A percentile compares a stretch with the other conserved stretches of the same genome.
These are phyloP conservation scores for Penaeus indicus DNA, from an alignment of 1,140 invertebrate genomes.

Conservation along the genomic window DNA sequence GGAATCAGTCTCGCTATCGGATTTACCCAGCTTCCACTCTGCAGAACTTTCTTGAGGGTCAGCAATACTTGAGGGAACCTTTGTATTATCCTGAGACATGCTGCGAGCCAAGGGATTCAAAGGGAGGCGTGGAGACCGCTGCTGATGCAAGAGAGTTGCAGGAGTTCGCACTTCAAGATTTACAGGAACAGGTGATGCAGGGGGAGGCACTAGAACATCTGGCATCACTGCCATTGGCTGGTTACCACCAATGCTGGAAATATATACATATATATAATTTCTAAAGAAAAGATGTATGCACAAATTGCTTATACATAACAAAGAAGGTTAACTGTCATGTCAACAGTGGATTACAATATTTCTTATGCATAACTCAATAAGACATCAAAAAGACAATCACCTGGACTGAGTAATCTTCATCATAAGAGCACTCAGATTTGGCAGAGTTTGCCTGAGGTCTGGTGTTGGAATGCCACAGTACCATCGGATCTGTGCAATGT, in stretches of 20 bases:
- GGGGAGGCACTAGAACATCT: constrained; percentile 44
- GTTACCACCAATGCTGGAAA: constrained; percentile 26
- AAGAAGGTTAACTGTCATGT: neutral
- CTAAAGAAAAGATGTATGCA: too few relatives aligned
- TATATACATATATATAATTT: neutral
- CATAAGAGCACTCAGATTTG: constrained; percentile 43
- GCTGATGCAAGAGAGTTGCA: constrained; percentile 41
- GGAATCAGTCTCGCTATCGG: constrained; percentile 53
- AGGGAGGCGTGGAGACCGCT: constrained; percentile 34
- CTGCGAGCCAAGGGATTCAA: constrained; percentile 21
- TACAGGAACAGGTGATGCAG: neutral
- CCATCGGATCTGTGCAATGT: constrained; percentile 86
- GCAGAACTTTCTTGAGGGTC: neutral
- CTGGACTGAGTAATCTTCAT: constrained; percentile 32
- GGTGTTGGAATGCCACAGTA: constrained; percentile 79
- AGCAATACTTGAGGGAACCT: neutral
- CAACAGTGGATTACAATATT: neutral
- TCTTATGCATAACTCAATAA: constrained; percentile 3
- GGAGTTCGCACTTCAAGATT: constrained; percentile 50
- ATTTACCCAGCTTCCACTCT: constrained; percentile 27
- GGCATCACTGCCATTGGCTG: constrained; percentile 51
- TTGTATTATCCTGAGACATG: neutral
- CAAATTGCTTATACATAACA: neutral
- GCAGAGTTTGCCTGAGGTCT: constrained; percentile 81
- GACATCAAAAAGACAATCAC: constrained; percentile 57